These are phyloP conservation scores for Dicrurus megarhynchus DNA, from an alignment of 2,113 vertebrate species.

Conservation along the genomic window DNA sequence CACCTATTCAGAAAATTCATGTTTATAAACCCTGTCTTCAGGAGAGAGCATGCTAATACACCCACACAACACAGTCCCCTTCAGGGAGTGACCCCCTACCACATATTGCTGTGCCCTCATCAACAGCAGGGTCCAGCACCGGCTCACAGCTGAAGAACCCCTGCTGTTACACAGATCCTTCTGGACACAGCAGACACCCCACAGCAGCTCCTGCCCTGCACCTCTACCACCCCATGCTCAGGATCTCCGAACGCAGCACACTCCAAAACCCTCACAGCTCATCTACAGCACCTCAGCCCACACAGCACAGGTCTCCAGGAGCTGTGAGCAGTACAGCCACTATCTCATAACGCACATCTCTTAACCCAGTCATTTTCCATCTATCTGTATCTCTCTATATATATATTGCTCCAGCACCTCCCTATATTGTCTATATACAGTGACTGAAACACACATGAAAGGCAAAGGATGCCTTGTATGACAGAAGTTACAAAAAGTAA, in stretches of 20 bases:
- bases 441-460: background rate
- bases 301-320: background rate
- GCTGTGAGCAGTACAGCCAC: background rate
- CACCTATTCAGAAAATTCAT: background rate
- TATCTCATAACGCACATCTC: background rate
- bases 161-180: background rate
- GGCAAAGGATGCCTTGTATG: background rate
- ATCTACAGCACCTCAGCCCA: background rate
- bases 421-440: background rate
- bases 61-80: background rate
- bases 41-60: background rate
- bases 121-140: background rate
- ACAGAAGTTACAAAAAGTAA: background rate
- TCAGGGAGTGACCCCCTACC: background rate
- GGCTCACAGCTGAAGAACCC: background rate
- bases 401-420: background rate
- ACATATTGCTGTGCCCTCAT: rapidly evolving
- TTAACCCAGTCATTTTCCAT: background rate
- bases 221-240: rapidly evolving
- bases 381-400: rapidly evolving
- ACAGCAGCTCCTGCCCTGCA: background rate
- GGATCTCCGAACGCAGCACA: background rate
- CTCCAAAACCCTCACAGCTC: background rate
- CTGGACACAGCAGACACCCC: background rate
- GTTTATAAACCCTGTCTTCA: background rate